A percentile compares a stretch with the other conserved stretches of the same genome.
phyloP scores from a whole-genome alignment of 2,113 vertebrate genomes.

The Gopherus evgoodei region DNA sequence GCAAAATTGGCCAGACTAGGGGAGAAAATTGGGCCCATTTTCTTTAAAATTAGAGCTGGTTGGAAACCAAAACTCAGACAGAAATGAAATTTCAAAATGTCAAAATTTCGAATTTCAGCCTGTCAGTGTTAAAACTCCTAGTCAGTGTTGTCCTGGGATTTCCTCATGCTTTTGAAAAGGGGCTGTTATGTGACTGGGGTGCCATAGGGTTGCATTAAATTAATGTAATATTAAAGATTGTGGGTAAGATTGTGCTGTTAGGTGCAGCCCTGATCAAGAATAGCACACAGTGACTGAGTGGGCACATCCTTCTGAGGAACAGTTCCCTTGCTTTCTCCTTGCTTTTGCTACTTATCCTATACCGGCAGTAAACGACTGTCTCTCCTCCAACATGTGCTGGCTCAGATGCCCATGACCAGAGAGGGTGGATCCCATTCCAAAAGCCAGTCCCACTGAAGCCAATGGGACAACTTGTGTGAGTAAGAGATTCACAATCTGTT shows the following conservation, averaged over 20 bases:
- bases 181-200: not conserved
- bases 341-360: not conserved
- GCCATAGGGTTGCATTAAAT: not conserved
- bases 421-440: not conserved
- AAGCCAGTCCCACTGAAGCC: not conserved
- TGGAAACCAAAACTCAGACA: not conserved
- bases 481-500: not conserved
- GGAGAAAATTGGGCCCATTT: fast-evolving
- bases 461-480: not conserved
- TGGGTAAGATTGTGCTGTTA: not conserved
- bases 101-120: not conserved
- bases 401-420: not conserved
- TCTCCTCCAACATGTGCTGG: not conserved
- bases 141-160: not conserved
- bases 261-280: not conserved
- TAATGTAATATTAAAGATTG: not conserved
- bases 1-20: not conserved
- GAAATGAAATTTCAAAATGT: no score
- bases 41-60: not conserved
- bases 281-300: not conserved
- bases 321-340: not conserved
- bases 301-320: not conserved
- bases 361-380: not conserved
- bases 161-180: not conserved
- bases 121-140: fast-evolving